Base-by-base conservation (phyloP, 53 echinoderm and acorn worm species). In the Holothuria scabra region DNA sequence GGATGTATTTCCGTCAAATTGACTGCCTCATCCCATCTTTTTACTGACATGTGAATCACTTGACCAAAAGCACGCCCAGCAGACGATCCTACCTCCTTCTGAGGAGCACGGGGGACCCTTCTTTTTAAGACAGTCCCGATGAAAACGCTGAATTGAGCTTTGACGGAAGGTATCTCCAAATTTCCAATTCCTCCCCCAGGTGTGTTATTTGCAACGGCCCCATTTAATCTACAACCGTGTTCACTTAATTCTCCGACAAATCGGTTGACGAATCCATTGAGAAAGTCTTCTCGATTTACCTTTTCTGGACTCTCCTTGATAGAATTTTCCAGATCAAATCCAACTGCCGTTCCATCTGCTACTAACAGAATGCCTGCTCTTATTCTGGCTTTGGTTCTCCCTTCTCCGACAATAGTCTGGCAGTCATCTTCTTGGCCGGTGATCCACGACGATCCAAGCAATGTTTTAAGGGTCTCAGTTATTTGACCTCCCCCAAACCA, bases 31-130 rank as follows among this genome's bases (percentile, higher is more conserved):
- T 78, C 58, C 18, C 30, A 58, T 30, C 78, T 56, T 57, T 58
- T 78, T 29, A 78, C 78, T 21, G 78, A 78, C 78, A 30, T 28
- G 78, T 78, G 78, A 33, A 78, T 78, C 55, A 78, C 32, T 32
- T 78, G 78, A 49, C 78, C 78, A 56, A 78, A 78, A 8, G 31
- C 58, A 18, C 78, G 78, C 2, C 78, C 78, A 55, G 58, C 1
- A 10, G 29, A 24, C 14, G 78, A 78, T 28, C 78, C 78, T 28
- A 78, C 59, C 20, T 33, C 56, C 52, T 78, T 78, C 32, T 78
- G 57, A 2, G 78, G 78, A 23, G 78, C 78, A 26, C 78, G 48
- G 2, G 56, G 24, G 20, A 78, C 78, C 30, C 19, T 28, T 1
- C 78, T 59, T 31, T 58, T 78, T 28, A 78, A 7, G 58, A 78